phyloP scores from a whole-genome alignment of 2,797 vertebrate species.

The Fringilla coelebs region DNA sequence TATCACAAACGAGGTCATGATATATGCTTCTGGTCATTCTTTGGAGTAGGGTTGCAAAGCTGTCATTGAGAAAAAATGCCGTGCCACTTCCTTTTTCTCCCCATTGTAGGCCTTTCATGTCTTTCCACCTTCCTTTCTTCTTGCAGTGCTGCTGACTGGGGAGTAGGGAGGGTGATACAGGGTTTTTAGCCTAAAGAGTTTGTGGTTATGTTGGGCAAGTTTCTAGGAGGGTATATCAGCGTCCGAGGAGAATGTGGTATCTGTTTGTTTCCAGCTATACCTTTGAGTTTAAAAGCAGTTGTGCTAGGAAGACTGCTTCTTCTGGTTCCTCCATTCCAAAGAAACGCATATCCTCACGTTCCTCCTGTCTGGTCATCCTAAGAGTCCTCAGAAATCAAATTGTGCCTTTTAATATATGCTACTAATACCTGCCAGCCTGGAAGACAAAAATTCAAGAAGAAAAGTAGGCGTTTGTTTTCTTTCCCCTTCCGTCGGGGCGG shows the following conservation, averaged over 20 bases:
- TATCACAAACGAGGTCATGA: not conserved
- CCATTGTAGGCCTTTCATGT: not conserved
- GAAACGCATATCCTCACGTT: not conserved
- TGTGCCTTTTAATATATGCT: not conserved
- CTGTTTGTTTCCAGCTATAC: not conserved
- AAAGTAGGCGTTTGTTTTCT: not conserved
- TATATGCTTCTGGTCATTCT: not conserved
- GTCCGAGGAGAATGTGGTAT: no score
- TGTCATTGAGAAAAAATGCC: not conserved
- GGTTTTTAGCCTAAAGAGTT: not conserved
- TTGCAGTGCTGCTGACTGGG: not conserved
- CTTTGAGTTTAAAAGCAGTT: not conserved
- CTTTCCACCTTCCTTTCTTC: not conserved
- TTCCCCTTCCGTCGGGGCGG: accelerated
- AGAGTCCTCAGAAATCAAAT: not conserved
- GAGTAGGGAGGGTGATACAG: accelerated
- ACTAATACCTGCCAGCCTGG: not conserved
- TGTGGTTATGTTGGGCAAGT: not conserved
- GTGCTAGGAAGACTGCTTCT: not conserved
- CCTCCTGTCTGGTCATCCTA: not conserved
- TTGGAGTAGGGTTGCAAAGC: not conserved
- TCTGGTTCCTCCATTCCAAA: not conserved
- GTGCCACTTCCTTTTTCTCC: not conserved
- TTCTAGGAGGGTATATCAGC: not conserved
- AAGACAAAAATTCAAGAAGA: no score